A percentile compares a stretch with the other conserved stretches of the same genome.
Conservation (phyloP, 1,140 invertebrate genomes). For the Magallana angulata region DNA sequence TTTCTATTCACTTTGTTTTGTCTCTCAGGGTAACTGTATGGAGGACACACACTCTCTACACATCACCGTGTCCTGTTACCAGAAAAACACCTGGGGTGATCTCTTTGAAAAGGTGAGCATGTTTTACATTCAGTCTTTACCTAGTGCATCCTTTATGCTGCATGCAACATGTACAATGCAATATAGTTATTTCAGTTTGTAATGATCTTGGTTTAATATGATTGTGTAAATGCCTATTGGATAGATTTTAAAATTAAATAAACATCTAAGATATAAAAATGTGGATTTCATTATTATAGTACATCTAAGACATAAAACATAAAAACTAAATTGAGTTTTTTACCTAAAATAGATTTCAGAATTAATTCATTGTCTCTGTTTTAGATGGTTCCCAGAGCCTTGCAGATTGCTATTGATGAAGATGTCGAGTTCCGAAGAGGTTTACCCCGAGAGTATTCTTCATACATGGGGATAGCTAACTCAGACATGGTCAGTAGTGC, state of each 20-base stretch:
- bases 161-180: too few relatives aligned
- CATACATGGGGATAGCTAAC: conserved; percentile 86
- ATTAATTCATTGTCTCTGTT: conserved; percentile 44
- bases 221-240: too few relatives aligned
- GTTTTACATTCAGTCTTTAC: not conserved
- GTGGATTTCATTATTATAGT: not conserved
- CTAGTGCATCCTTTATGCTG: too few relatives aligned
- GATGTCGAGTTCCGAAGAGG: conserved; percentile 88
- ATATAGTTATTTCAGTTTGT: too few relatives aligned
- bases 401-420: conserved; percentile 86
- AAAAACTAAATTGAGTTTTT: conserved; percentile 82
- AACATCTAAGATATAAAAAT: too few relatives aligned
- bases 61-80: conserved; percentile 94
- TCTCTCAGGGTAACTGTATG: conserved; percentile 85
- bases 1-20: not conserved
- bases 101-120: conserved; percentile 87
- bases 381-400: conserved; percentile 86
- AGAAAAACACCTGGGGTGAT: conserved; percentile 94
- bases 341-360: not conserved
- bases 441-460: conserved; percentile 89
- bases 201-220: too few relatives aligned
- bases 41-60: conserved; percentile 91
- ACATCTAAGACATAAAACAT: not conserved
- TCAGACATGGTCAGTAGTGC: conserved; percentile 77
- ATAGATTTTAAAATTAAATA: too few relatives aligned